Evolutionary conservation across 2,888 invertebrate species (phyloP).

Genomic region (Melanostoma scalare): DNA sequence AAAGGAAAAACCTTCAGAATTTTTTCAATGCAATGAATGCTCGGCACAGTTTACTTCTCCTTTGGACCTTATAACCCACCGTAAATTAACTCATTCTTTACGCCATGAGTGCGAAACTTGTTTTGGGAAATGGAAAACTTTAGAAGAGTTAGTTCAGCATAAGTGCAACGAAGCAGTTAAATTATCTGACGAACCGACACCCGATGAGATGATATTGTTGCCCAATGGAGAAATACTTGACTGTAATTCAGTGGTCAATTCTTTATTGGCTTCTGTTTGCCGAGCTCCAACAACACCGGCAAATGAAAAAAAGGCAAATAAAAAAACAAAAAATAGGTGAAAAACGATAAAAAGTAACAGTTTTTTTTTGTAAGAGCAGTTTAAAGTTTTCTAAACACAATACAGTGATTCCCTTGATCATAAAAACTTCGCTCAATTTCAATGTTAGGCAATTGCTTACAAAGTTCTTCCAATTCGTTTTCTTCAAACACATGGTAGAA

Average conservation of each 20-base stretch:
- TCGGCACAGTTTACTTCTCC: conserved; percentile 24
- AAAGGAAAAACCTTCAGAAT: conserved; percentile 8
- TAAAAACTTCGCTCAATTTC: conserved; percentile 89
- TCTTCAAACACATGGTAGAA: conserved; percentile 97
- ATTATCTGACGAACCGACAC: conserved; percentile 18
- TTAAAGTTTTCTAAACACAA: conserved; percentile 84
- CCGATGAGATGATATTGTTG: conserved; percentile 50
- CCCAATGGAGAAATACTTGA: conserved; percentile 51
- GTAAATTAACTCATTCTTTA: conserved; percentile 40
- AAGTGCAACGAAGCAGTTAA: conserved; percentile 34
- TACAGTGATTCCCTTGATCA: conserved; percentile 98
- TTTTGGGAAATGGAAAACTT: conserved; percentile 49
- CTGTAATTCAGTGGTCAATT: conserved; percentile 42
- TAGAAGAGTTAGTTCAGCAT: conserved; percentile 38
- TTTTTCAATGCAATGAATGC: conserved; percentile 48
- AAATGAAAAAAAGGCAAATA: neutral
- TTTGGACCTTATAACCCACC: conserved; percentile 45
- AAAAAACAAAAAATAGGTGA: neutral
- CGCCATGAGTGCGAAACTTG: conserved; percentile 44
- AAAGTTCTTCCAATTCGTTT: conserved; percentile 89
- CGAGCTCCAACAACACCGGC: neutral
- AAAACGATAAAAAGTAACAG: too few species aligned
- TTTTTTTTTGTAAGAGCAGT: too few species aligned
- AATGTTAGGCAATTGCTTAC: conserved; percentile 83
- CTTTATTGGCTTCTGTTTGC: conserved; percentile 38